Percentiles rank a stretch among this genome's conserved stretches.
phyloP scores from a whole-genome alignment of 2,888 invertebrate species.

The Archips crataeganus region DNA sequence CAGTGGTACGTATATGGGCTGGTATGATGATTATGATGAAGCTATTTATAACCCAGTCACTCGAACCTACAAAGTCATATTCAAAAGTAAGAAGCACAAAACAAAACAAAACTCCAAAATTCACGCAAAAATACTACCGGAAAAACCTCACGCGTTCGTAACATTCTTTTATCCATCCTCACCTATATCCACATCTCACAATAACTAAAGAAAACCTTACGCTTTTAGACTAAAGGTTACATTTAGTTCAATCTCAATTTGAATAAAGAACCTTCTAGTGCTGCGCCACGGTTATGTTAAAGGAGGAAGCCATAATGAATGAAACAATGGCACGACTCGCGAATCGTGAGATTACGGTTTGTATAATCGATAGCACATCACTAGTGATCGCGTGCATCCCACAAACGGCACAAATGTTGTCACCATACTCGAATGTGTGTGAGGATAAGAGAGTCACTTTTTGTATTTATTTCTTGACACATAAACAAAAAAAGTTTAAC shows the following conservation, averaged over 20 bases:
- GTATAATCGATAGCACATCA: conserved; percentile 80
- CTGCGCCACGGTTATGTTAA: conserved; percentile 20
- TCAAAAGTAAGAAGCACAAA: not conserved
- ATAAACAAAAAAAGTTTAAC: too few relatives aligned
- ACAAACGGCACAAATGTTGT: conserved; percentile 35
- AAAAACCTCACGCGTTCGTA: not conserved
- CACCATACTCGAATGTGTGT: conserved; percentile 49
- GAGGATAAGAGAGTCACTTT: conserved; percentile 6
- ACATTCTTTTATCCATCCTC: not conserved
- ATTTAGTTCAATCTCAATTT: not conserved
- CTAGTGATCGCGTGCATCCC: conserved; percentile 74
- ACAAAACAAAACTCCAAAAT: not conserved
- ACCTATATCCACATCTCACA: not conserved
- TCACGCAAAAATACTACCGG: conserved; percentile 1
- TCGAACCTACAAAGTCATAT: not conserved
- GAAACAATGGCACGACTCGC: conserved; percentile 29
- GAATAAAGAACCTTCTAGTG: conserved; percentile 7
- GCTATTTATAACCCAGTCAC: too few relatives aligned
- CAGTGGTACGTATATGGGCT: too few relatives aligned
- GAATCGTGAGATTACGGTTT: conserved; percentile 45
- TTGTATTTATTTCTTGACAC: too few relatives aligned
- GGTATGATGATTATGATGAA: too few relatives aligned
- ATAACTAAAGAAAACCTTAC: not conserved
- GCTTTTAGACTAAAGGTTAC: not conserved
- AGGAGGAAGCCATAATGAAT: conserved; percentile 40